These are phyloP conservation scores for Lithophane socia DNA, from an alignment of 2,888 invertebrate species.

Conservation along the genomic window DNA sequence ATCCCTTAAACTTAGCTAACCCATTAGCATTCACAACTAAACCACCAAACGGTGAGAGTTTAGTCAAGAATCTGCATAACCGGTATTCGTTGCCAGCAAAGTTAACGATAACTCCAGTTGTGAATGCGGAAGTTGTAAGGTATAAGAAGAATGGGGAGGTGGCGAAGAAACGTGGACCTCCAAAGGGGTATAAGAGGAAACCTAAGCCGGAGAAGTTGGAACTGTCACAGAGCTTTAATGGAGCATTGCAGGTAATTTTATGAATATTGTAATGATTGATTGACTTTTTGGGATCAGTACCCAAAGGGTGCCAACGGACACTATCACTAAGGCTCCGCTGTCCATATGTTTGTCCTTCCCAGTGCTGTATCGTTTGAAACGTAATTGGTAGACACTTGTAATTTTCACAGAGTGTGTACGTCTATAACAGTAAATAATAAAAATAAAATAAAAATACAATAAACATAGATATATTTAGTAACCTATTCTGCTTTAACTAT, in stretches of 20 bases:
- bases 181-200: constrained; percentile 87
- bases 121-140: constrained; percentile 79
- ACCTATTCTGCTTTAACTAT: no score
- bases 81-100: constrained; percentile 83
- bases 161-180: constrained; percentile 86
- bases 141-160: constrained; percentile 88
- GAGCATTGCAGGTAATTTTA: constrained; percentile 77
- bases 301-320: no score
- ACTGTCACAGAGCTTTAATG: constrained; percentile 79
- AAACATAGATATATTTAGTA: no score
- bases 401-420: no score
- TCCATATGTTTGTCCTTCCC: no score
- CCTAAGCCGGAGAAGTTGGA: constrained; percentile 82
- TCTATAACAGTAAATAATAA: no score
- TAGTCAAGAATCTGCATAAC: constrained; percentile 82
- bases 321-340: no score
- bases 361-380: no score
- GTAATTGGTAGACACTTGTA: no score
- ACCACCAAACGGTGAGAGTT: constrained; percentile 73
- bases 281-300: no score
- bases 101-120: constrained; percentile 82
- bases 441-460: no score
- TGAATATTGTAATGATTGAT: no score
- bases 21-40: constrained; percentile 80
- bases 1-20: constrained; percentile 85